A percentile compares a stretch with the other conserved stretches of the same genome.
Conservation (phyloP, 2,888 invertebrate genomes). For the Hyposoter didymator region DNA sequence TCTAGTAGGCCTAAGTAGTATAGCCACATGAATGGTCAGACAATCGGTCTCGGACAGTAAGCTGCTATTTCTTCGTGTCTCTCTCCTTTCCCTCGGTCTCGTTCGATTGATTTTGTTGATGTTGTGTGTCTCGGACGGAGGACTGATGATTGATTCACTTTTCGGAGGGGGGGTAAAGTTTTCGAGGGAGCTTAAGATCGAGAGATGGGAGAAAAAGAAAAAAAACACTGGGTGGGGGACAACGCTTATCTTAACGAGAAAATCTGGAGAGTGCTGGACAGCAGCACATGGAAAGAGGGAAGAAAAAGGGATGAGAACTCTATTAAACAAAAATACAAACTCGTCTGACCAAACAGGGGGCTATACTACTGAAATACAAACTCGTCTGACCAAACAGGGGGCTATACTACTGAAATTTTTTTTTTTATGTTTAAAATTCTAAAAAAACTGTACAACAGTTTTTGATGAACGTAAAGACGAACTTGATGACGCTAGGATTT, state of each 20-base stretch:
- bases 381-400: background rate
- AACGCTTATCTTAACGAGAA: background rate
- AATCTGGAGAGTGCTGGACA: background rate
- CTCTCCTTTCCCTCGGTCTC: background rate
- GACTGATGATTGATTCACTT: background rate
- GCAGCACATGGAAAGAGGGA: no score
- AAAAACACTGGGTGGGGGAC: background rate
- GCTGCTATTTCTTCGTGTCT: slow-evolving; percentile 2
- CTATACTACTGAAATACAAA: background rate
- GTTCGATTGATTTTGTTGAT: background rate
- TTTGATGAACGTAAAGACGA: background rate
- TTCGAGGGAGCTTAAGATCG: background rate
- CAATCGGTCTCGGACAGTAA: slow-evolving; percentile 29
- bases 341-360: background rate
- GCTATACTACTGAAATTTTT: background rate
- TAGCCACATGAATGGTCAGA: slow-evolving; percentile 50
- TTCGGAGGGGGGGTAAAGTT: background rate
- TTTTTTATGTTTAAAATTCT: background rate
- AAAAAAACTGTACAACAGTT: background rate
- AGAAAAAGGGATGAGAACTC: background rate
- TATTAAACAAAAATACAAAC: background rate
- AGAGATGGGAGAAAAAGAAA: background rate
- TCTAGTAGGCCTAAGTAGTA: slow-evolving; percentile 48
- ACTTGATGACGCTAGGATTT: background rate
- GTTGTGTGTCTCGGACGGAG: background rate